Evolutionary conservation across 2,888 invertebrate genomes (phyloP), one percentile per base, ranked within the genome.

Genomic region (Furcula furcula): DNA sequence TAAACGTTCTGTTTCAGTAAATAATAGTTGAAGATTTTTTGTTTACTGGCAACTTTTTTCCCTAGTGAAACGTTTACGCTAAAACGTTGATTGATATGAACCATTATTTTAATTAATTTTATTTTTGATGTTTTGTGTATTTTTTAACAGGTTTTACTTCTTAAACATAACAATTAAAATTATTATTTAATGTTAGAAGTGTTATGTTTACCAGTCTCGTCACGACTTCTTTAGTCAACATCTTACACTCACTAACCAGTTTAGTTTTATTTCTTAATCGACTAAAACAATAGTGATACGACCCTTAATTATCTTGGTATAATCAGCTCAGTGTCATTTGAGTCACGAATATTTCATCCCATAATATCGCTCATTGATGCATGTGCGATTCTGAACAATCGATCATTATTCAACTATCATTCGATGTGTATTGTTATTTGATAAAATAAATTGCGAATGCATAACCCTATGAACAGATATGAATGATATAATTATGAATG

Each of bases 261-360:
- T 36, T 34, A 31, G 39, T 49, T 34, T 36, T 40, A 40, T 49
- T 49, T 49, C 36, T 36, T 48, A 53, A 53, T 46, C 55, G 42
- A 39, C 48, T 40, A 43, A 51, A 49, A 48, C 48, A 40, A 2
- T 46, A 51, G 53, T 44, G 51, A 54, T 42, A 31, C 25, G 36
- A 23, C 37, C 38, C 34, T 40, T 51, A 48, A 56, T 54, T 43
- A 35, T 27, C 43, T 46, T 32, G 40, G 47, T 54, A 38, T 29
- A 29, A 38, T 48, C 57, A 53, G 56, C 42, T 68, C 70, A 72
- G 69, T 70, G 75, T 62, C 72, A 63, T 51, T 50, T 31, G 30
- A 46, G 69, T 74, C 76, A 76, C 74, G 76, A 75, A 28, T 34
- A 16, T 37, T 40, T 34, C 48, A 56, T 47, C 44, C 40, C 40